Percentiles rank a stretch among this genome's conserved stretches.
Evolutionary conservation across 2,113 vertebrate genomes (phyloP).

Genomic region (Balaeniceps rex): DNA sequence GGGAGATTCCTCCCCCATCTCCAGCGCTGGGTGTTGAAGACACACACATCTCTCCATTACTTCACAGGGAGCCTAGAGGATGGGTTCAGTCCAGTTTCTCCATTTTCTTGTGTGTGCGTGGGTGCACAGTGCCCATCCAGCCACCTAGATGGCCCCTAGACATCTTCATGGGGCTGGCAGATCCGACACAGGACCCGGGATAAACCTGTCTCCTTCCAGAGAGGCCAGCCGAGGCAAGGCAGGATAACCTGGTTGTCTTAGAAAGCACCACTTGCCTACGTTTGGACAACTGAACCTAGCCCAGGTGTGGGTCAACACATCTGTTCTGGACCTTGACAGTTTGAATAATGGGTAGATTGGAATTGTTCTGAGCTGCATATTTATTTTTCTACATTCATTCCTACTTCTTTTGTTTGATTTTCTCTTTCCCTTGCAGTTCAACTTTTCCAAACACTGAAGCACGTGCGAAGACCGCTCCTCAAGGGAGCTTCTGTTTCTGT

Average conservation of each 20-base stretch:
- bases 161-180: neutral
- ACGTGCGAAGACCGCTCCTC: neutral
- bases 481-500: neutral
- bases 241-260: neutral
- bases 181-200: fast-evolving
- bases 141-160: neutral
- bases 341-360: fast-evolving
- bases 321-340: neutral
- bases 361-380: neutral
- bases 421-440: neutral
- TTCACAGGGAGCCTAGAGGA: neutral
- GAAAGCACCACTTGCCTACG: neutral
- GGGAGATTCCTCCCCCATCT: neutral
- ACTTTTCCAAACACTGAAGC: neutral
- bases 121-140: neutral
- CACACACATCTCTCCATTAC: neutral
- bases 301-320: neutral
- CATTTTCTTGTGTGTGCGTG: neutral
- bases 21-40: neutral
- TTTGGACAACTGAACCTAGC: neutral
- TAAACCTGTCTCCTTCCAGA: neutral
- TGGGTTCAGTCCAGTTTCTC: neutral
- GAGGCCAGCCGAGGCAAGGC: neutral
- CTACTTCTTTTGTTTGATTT: neutral
- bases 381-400: neutral